Evolutionary conservation across 2,797 vertebrate genomes (phyloP), one percentile per base, ranked within the genome.

Genomic region (Benthosema pterotum): DNA sequence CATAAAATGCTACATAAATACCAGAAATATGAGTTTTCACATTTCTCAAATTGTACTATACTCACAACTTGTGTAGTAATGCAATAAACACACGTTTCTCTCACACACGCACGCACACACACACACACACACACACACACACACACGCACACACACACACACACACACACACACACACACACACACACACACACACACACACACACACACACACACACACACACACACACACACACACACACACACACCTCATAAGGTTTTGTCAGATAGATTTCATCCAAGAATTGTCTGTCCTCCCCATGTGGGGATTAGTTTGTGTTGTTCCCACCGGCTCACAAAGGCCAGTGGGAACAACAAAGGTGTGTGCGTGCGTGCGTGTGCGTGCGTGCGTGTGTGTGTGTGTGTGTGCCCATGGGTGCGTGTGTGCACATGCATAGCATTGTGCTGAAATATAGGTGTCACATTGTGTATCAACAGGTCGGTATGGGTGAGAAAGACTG

Each of bases 231-330:
- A 60, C 14, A 45, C 49, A 58, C 1, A 67, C 19, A 54, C 49
- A 60, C 32, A 45, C 47, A 57, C 32, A 46, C 5, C 43, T 42
- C 11, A 13, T 11, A 11, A 14, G 57, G 7, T 65, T 75, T 78
- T 82, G 60, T 80, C 60, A 66, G 67, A 32, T 42, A 45, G 18
- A 76, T 84, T 47, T 82, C 76, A 80, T 79, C 70, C 83, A 68
- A n/a, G 61, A 45, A 57, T 63, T 62, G 57, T 60, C 56, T 66
- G 13, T 69, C 63, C 53, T 69, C 63, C 53, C 67, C 42, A 1
- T 28, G 18, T 28, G 18, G 38, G 6, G 32, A 38, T 38, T 15
- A 19, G 46, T 42, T 54, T n/a, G 48, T 12, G 22, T 12, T 8
- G 32, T 74, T 70, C 67, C 52, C 52, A 71, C 65, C 22, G 45